Evolutionary conservation across 2,113 vertebrate genomes (phyloP).

Genomic region (Pelmatolapia mariae): DNA sequence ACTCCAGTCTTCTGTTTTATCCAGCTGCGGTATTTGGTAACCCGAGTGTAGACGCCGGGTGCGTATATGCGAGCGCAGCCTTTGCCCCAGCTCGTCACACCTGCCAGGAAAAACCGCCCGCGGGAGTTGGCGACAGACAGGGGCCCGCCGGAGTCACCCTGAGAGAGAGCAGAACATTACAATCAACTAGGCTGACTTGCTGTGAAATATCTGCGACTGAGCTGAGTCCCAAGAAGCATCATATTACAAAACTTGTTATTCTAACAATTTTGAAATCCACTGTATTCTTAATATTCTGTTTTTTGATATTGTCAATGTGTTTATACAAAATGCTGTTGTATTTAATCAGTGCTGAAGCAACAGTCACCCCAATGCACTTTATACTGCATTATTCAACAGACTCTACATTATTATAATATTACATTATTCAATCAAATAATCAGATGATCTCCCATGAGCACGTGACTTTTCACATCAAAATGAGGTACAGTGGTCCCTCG

Average conservation of each 20-base stretch:
- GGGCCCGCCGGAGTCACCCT: constrained; percentile 91
- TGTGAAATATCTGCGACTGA: neutral
- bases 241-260: neutral
- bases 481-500: too few relatives aligned
- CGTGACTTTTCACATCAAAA: too few relatives aligned
- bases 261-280: neutral
- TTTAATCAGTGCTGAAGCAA: neutral
- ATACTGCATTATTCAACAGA: too few relatives aligned
- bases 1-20: constrained; percentile 60
- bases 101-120: constrained; percentile 73
- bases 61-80: constrained; percentile 79
- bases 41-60: constrained; percentile 81
- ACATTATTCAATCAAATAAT: too few relatives aligned
- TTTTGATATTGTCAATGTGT: neutral
- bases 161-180: neutral
- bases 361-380: too few relatives aligned
- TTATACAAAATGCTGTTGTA: neutral
- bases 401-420: too few relatives aligned
- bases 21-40: constrained; percentile 79
- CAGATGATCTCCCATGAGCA: too few relatives aligned
- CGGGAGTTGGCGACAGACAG: constrained; percentile 68
- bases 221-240: neutral
- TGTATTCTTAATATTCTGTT: accelerated
- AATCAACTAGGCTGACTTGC: accelerated
- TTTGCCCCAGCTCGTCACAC: constrained; percentile 90